Base-by-base conservation (phyloP, 2,797 vertebrate species). In the Lacerta bilineata region DNA sequence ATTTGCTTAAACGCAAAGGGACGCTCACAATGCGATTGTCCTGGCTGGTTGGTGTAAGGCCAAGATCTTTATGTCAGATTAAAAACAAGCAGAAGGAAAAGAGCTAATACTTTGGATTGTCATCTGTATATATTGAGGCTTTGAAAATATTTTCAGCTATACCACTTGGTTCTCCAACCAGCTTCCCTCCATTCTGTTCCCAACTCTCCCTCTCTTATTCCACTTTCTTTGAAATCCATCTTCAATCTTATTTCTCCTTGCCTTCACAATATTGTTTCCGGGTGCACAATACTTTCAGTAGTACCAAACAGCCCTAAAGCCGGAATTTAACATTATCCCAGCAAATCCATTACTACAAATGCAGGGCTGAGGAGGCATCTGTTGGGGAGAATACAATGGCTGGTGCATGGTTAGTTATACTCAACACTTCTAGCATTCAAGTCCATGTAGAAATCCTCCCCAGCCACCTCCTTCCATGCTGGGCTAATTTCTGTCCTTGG, bases 1-100 rank as follows among this genome's bases (percentile, higher is more conserved):
- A 81, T 87, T 87, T 81, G 86, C 29, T 82, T 36, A 87, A 82
- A 87, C 15, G 50, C 50, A 74, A 41, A 74, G 41, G 72, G 50
- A 61, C 80, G 46, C 25, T 61, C 80, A 87, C 80, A 43, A 81
- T 76, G 86, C 36, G 50, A 76, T 68, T 36, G 36, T 8, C 43
- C 41, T 68, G 69, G 75, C 39, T 66, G 46, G 50, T 41, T 18
- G 74, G 69, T 13, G 6, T 36, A 82, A 69, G 43, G 25, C 46
- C 15, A 41, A 78, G 87, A 59, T n/a, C 74, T 41, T 15, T 55
- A 25, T 23, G 11, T 69, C 74, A 88, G 80, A 77, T 76, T 15
- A 83, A 83, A 41, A 25, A 55, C 74, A 64, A 76, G 23, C 61
- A 77, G 61, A 1, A 50, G 41, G n/a, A 86, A 80, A 27, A 61